Evolutionary conservation across 1,140 invertebrate species (phyloP).

Genomic region (Heterodera carotae): DNA sequence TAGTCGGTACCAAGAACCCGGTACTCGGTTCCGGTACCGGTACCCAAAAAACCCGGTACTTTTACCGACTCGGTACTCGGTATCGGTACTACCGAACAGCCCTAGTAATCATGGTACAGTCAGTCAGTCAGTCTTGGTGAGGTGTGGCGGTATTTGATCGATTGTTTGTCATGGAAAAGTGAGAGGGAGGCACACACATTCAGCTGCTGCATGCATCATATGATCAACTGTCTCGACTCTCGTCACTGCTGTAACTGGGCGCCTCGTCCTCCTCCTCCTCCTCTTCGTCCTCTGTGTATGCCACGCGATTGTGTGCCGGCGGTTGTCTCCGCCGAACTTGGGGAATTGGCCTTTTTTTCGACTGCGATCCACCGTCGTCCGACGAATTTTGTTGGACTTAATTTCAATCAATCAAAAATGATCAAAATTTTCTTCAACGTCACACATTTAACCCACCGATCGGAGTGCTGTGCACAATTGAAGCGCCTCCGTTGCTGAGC

Average conservation of each 20-base stretch:
- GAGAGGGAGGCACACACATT: neutral
- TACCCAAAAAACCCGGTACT: too few species aligned
- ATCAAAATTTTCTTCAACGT: constrained; percentile 1
- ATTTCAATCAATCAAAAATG: too few species aligned
- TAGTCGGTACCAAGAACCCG: too few species aligned
- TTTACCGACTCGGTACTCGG: too few species aligned
- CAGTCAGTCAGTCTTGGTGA: too few species aligned
- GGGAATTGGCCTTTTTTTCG: constrained; percentile 23
- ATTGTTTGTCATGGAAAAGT: neutral
- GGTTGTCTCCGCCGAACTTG: constrained; percentile 20
- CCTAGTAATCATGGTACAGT: too few species aligned
- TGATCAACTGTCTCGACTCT: constrained; percentile 24
- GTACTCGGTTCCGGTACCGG: too few species aligned
- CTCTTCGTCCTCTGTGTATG: constrained; percentile 29
- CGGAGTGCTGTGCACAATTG: constrained; percentile 49
- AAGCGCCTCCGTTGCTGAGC: constrained; percentile 41
- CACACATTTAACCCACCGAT: constrained; percentile 34
- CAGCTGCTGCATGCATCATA: neutral
- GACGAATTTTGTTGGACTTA: constrained; percentile 19
- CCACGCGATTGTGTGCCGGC: constrained; percentile 7
- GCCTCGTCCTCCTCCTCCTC: constrained; percentile 7
- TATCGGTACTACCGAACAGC: too few species aligned
- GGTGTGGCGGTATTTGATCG: neutral
- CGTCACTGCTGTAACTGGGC: constrained; percentile 6
- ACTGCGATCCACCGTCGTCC: constrained; percentile 10